Evolutionary conservation across 2,888 invertebrate genomes (phyloP), one percentile per base, ranked within the genome.

Genomic region (Sepiola atlantica): DNA sequence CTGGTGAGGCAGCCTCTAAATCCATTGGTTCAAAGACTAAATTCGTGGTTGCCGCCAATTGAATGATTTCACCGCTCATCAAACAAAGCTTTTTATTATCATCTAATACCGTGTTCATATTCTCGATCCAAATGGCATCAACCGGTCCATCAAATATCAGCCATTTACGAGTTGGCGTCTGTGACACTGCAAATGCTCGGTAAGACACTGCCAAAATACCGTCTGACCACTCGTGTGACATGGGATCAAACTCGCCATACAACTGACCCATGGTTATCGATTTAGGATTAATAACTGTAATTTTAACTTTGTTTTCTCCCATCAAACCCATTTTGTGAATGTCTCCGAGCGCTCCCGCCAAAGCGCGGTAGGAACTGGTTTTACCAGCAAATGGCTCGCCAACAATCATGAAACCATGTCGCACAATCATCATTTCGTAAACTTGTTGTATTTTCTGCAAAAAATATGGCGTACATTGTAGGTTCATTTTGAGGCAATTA

Each of bases 1-100:
- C 98, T n/a, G 98, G 98, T 97, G 97, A 97, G 54, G 97, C 98
- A 96, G 98, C 98, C 10, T 98, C 97, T 94, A 99, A 98, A 97
- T 99, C 99, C 98, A 99, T 98, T 0, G 99, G 98, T 97, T 99
- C 99, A 97, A 99, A 99, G 94, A 99, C 98, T 93, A 99, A 97
- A 97, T 99, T 99, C 0, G 99, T 99, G 0, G 98, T 98, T 57
- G 98, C 98, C 0, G 99, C 98, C 93, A 99, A 97, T 97, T 99
- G 99, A 95, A 99, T 99, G 96, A 99, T 91, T 35, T 91, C 91
- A 3, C 91, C 91, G 0, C 91, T 91, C 91, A 91, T 91, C 91
- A 91, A 28, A 18, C 91, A 91, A 35, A 91, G 91, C 28, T 91
- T 91, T 6, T 91, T 91, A 28, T 91, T 91, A 32, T 91, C 91